A percentile compares a stretch with the other conserved stretches of the same genome.
phyloP scores from a whole-genome alignment of 2,113 vertebrate genomes.

The Fulmarus glacialis region DNA sequence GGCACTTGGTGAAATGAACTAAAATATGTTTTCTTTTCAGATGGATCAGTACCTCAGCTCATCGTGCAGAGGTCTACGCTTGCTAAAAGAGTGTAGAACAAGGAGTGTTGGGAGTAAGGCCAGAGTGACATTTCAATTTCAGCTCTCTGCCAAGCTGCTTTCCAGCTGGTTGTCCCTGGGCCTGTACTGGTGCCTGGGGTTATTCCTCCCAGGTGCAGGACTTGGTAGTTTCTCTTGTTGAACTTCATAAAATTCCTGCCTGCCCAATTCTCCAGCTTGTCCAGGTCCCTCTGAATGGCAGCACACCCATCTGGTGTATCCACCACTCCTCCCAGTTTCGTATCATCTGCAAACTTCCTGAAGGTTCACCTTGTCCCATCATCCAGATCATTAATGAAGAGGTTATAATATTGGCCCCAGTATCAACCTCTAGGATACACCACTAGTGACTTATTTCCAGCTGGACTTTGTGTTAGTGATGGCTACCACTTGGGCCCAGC shows the following conservation, averaged over 20 bases:
- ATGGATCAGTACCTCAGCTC: neutral
- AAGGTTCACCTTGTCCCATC: neutral
- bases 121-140: neutral
- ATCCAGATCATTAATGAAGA: neutral
- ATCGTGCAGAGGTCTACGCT: neutral
- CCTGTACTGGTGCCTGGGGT: neutral
- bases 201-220: neutral
- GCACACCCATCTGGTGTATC: neutral
- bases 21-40: neutral
- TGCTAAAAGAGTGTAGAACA: neutral
- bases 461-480: neutral
- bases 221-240: neutral
- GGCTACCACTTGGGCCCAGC: neutral
- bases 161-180: neutral
- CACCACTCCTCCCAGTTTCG: neutral
- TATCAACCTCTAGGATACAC: neutral
- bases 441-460: neutral
- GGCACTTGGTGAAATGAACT: too few relatives aligned
- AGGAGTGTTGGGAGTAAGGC: neutral
- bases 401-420: neutral
- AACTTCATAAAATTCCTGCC: neutral
- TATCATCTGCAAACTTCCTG: neutral
- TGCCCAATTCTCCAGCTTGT: neutral
- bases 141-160: neutral
- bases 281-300: neutral